Conservation (phyloP, 2,797 vertebrate species). For the Megaceryle alcyon region DNA sequence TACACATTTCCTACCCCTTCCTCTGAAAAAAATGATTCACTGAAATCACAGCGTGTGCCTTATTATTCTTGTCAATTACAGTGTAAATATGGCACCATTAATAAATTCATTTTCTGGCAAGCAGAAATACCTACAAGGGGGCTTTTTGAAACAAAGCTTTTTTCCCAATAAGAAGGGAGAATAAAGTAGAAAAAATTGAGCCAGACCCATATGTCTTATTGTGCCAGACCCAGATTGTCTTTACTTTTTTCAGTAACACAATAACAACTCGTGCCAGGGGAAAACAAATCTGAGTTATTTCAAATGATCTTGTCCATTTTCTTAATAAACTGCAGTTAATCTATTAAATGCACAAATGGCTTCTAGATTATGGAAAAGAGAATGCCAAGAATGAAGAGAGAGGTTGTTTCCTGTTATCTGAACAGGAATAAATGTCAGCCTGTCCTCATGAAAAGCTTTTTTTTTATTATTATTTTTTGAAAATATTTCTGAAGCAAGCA, state of each 20-base stretch:
- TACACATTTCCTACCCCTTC: neutral
- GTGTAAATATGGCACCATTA: slow-evolving; percentile 20
- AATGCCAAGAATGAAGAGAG: neutral
- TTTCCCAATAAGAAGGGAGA: neutral
- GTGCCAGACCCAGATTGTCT: neutral
- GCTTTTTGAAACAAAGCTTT: neutral
- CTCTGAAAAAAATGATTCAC: neutral
- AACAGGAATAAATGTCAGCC: neutral
- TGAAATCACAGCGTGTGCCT: neutral
- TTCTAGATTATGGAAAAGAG: neutral
- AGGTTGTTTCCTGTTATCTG: neutral
- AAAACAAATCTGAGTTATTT: neutral
- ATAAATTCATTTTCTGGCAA: slow-evolving; percentile 36
- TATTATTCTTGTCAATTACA: slow-evolving; percentile 4
- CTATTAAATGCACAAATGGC: slow-evolving; percentile 10
- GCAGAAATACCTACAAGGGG: neutral
- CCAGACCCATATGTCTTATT: neutral
- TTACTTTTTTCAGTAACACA: neutral
- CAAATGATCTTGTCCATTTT: neutral
- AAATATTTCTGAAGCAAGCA: neutral
- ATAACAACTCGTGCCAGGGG: neutral
- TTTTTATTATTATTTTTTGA: neutral
- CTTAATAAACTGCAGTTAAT: neutral
- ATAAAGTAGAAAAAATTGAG: neutral
- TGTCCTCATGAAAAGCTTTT: neutral